Evolutionary conservation across 2,113 vertebrate species (phyloP).

Genomic region (Albula goreensis): DNA sequence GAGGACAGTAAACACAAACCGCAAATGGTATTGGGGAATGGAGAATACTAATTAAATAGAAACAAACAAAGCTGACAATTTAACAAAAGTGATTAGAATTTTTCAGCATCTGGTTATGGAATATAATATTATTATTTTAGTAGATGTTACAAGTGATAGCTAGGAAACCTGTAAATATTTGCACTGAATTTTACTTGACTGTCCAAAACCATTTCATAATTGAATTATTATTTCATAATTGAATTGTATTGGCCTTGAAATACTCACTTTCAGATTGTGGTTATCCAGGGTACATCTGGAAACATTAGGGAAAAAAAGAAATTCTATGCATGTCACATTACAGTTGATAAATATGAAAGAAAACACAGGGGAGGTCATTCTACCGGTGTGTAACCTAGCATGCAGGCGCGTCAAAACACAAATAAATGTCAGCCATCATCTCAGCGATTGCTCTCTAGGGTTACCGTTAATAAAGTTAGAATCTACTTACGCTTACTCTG

Average conservation of each 20-base stretch:
- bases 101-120: neutral
- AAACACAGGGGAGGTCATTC: neutral
- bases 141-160: no score
- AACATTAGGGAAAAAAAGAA: neutral
- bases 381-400: neutral
- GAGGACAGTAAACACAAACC: neutral
- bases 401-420: neutral
- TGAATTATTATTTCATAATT: neutral
- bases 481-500: neutral
- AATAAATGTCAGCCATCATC: neutral
- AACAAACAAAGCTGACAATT: neutral
- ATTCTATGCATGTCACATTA: neutral
- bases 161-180: no score
- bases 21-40: neutral
- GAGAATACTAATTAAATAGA: neutral
- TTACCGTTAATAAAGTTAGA: neutral
- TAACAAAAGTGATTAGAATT: no score
- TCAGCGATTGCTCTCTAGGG: neutral
- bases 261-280: neutral
- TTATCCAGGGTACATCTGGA: constrained; percentile 12
- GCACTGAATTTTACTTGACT: no score
- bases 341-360: constrained; percentile 6
- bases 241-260: neutral
- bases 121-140: no score
- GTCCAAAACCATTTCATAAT: no score